phyloP scores from a whole-genome alignment of 2,113 vertebrate genomes.

The Callipepla squamata region DNA sequence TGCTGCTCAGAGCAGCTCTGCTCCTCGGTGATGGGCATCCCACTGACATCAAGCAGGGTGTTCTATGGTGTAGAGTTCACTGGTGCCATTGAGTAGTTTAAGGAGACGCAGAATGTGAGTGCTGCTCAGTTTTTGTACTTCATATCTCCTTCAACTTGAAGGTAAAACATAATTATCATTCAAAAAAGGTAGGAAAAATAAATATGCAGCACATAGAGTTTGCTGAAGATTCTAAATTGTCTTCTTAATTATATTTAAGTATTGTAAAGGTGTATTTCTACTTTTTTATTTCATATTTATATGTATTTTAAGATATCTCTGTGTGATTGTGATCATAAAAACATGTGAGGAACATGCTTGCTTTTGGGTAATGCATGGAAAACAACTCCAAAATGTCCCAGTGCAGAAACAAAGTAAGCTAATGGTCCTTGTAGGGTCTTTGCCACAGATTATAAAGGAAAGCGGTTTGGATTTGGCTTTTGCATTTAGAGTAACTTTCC shows the following conservation, averaged over 20 bases:
- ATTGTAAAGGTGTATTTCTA: neutral
- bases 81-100: neutral
- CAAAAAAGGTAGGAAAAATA: neutral
- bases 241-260: neutral
- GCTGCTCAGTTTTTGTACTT: neutral
- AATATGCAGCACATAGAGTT: neutral
- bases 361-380: neutral
- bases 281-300: neutral
- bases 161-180: neutral
- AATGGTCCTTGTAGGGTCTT: neutral
- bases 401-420: neutral
- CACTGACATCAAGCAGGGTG: neutral
- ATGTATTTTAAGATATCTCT: neutral
- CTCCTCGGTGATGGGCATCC: neutral
- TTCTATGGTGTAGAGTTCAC: neutral
- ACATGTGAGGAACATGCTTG: neutral
- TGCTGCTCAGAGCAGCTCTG: neutral
- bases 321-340: neutral
- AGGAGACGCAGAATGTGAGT: neutral
- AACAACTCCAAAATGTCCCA: neutral
- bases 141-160: neutral
- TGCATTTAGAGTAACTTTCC: neutral
- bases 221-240: neutral
- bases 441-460: neutral
- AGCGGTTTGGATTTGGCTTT: neutral